Evolutionary conservation across 1,140 invertebrate species (phyloP), one percentile per base, ranked within the genome.

Genomic region (Drosophila subobscura): DNA sequence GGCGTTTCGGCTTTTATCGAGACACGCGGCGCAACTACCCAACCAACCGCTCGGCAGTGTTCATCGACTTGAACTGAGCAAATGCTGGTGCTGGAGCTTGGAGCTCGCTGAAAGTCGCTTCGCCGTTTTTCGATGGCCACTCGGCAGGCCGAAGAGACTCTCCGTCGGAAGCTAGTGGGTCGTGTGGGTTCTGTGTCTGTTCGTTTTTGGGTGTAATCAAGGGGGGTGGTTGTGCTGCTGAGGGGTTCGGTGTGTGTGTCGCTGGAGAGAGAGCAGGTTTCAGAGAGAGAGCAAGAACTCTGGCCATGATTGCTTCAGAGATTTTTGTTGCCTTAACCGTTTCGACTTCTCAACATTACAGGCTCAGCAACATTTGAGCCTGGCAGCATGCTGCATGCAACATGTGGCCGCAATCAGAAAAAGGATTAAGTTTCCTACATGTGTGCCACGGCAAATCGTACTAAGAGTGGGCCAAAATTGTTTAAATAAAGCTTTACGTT

Each of bases 41-140:
- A 90, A 90, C 66, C 89, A 90, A 90, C 89, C 89, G 89, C 56
- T 85, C 89, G 72, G 74, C 79, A 85, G 81, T 79, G 81, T 68
- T 71, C 56, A 68, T 78, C 72, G 72, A 79, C 66, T 78, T 77
- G 41, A 60, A 90, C 89, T 90, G 77, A 90, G 66, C 64, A 27
- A 58, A 52, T 44, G 29, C 53, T 51, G 57, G 22, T 44, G 29
- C 53, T 51, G 57, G 22, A 41, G 27, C 53, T 67, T 6, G 44
- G 37, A 55, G 55, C 68, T 22, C 29, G 49, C 65, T 55, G 42
- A 44, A 44, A 45, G 41, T 60, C 67, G 55, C 40, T 40, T 51
- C 33, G 33, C 10, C 29, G 29, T 33, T 33, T 33, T 27, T 5
- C 25, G 7, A 33, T 23, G 12, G 37, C 20, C 42, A 12, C 3